These are phyloP conservation scores for Cetoscarus ocellatus DNA, from an alignment of 2,797 vertebrate species.

Conservation along the genomic window DNA sequence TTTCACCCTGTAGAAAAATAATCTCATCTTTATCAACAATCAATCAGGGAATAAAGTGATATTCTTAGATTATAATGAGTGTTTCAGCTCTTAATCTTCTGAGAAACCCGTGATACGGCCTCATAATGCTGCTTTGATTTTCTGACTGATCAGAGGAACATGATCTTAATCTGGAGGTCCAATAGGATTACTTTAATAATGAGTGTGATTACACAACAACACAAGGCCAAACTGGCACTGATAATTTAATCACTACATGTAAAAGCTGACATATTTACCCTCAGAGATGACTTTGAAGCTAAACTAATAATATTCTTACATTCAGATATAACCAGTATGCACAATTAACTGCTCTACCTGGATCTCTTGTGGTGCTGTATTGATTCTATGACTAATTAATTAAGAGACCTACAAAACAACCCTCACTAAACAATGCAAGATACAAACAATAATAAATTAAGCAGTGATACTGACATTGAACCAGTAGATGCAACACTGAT, in stretches of 20 bases:
- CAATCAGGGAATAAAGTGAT: constrained; percentile 64
- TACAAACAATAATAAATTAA: too few species aligned
- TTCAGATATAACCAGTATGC: background rate
- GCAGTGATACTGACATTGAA: too few species aligned
- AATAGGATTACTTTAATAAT: constrained; percentile 80
- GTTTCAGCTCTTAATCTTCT: constrained; percentile 71
- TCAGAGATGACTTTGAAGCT: constrained; percentile 1
- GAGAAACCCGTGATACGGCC: constrained; percentile 57
- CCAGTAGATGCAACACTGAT: too few species aligned
- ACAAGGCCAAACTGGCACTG: constrained; percentile 38
- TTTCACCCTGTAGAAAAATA: constrained; percentile 24
- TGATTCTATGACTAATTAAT: background rate
- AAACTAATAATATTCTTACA: background rate
- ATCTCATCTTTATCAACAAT: constrained; percentile 66
- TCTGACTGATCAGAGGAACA: constrained; percentile 62
- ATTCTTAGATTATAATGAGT: constrained; percentile 71
- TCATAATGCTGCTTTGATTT: constrained; percentile 74
- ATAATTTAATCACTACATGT: constrained; percentile 69
- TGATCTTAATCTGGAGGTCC: constrained; percentile 72
- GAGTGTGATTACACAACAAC: constrained; percentile 66
- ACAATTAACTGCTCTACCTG: background rate
- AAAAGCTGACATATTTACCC: constrained; percentile 46
- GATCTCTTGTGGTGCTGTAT: background rate
- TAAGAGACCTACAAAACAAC: background rate
- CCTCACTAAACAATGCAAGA: background rate